phyloP scores from a whole-genome alignment of 2,797 vertebrate genomes.

The Paguma larvata region DNA sequence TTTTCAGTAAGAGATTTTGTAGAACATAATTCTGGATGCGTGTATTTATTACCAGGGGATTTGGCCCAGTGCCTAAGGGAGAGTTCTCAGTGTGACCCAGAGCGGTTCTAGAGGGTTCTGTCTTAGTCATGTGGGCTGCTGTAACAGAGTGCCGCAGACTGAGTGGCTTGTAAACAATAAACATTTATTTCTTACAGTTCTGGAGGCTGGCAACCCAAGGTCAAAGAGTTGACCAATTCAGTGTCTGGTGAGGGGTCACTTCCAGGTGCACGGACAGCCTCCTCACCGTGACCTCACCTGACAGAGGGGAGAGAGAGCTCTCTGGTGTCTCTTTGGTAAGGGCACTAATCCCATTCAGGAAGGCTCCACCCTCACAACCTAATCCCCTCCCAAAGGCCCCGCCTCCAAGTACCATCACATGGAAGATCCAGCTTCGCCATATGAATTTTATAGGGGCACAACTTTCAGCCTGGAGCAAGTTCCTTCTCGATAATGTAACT shows the following conservation, averaged over 20 bases:
- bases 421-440: not conserved
- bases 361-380: not conserved
- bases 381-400: not conserved
- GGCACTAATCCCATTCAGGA: not conserved
- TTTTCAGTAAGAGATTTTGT: conserved; percentile 9
- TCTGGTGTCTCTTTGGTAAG: not conserved
- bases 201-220: not conserved
- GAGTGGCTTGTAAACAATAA: not conserved
- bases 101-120: not conserved
- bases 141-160: not conserved
- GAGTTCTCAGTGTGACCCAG: not conserved
- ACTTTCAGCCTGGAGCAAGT: not conserved
- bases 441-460: not conserved
- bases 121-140: not conserved
- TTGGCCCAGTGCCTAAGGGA: not conserved
- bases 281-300: not conserved
- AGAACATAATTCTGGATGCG: not conserved
- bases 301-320: not conserved
- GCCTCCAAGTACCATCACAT: not conserved
- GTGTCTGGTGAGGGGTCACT: not conserved
- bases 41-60: not conserved
- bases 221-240: not conserved
- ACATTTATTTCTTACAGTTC: not conserved
- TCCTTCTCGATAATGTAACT: not conserved
- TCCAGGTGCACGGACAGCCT: not conserved